phyloP scores from a whole-genome alignment of 2,888 invertebrate genomes.

The Ophioninae sp. region DNA sequence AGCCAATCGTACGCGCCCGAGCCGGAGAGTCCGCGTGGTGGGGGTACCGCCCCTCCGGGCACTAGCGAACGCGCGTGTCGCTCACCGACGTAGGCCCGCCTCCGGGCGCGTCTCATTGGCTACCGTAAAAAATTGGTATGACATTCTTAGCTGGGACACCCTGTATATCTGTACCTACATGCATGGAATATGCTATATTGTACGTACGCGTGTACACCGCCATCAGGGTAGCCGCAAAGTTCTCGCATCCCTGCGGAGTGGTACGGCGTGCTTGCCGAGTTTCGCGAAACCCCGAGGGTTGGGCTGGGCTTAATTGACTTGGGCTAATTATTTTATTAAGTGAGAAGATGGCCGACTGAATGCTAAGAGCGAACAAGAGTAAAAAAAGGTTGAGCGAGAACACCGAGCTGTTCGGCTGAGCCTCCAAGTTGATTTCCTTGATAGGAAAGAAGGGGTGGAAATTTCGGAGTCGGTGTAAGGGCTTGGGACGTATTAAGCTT shows the following conservation, averaged over 20 bases:
- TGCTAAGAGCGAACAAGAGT: constrained; percentile 75
- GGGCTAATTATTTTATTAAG: constrained; percentile 81
- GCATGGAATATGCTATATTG: not conserved
- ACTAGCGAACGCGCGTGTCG: too few relatives aligned
- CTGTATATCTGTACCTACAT: not conserved
- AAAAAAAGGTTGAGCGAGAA: constrained; percentile 38
- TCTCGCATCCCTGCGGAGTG: constrained; percentile 49
- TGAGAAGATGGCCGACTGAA: constrained; percentile 80
- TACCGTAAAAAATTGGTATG: too few relatives aligned
- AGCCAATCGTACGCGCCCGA: too few relatives aligned
- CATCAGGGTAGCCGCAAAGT: constrained; percentile 56
- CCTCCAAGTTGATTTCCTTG: constrained; percentile 36
- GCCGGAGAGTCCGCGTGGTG: too few relatives aligned
- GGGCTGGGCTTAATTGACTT: constrained; percentile 78
- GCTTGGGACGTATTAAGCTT: constrained; percentile 42
- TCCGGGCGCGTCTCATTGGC: too few relatives aligned
- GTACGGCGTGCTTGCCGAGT: constrained; percentile 31
- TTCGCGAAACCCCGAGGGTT: constrained; percentile 59
- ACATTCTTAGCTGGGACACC: too few relatives aligned
- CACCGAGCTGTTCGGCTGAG: constrained; percentile 47
- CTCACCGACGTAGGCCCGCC: too few relatives aligned
- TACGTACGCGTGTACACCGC: constrained; percentile 54
- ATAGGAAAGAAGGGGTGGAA: constrained; percentile 35
- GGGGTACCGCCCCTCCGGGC: too few relatives aligned
- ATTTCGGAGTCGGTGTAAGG: not conserved